Base-by-base conservation (phyloP, 2,113 vertebrate species). In the Oreamnos americanus region DNA sequence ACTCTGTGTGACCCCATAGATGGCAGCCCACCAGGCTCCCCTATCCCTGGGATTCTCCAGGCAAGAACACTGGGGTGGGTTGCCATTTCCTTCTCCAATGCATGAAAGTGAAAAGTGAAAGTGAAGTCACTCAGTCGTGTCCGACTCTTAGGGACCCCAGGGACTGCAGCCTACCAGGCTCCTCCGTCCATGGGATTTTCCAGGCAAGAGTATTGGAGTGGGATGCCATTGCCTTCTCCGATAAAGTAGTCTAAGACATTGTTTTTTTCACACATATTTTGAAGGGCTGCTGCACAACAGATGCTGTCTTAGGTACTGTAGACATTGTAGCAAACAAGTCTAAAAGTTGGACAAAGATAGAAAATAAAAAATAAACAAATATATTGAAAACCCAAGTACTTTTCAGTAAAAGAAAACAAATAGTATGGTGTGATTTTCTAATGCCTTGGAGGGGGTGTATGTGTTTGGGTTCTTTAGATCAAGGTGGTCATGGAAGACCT, bases 361-460 rank as follows among this genome's bases (percentile, higher is more conserved):
- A 74, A 87, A 67, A 87, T 19, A 57, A 94, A 97, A 30, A 53
- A 62, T 62, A 45, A 95, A 87, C 4, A 83, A 85, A 62, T 39
- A 43, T 11, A 90, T 57, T 89, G n/a, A 94, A 71, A 82, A 86
- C 78, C 12, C 57, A 94, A 58, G 43, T 83, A 33, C 10, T 30
- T 93, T 55, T 81, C 92, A 14, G 23, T 45, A 25, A 14, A 86
- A 62, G 25, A 71, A 90, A 85, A 47, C 55, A 47, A 83, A 55
- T 78, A 57, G 12, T 57, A 28, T 83, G n/a, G 36, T 90, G 17
- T 47, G 30, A 17, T 39, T 81, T 82, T 78, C 57, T 36, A 83
- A n/a, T 43, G 51, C 49, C 7, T 87, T 84, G 53, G 47, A 67
- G 19, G 36, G 3, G 7, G 2, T 39, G 0, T 51, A 12, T 64